A percentile compares a stretch with the other conserved stretches of the same genome.
phyloP scores from a whole-genome alignment of 53 echinoderm and acorn worm species.

The Henricia sp. region DNA sequence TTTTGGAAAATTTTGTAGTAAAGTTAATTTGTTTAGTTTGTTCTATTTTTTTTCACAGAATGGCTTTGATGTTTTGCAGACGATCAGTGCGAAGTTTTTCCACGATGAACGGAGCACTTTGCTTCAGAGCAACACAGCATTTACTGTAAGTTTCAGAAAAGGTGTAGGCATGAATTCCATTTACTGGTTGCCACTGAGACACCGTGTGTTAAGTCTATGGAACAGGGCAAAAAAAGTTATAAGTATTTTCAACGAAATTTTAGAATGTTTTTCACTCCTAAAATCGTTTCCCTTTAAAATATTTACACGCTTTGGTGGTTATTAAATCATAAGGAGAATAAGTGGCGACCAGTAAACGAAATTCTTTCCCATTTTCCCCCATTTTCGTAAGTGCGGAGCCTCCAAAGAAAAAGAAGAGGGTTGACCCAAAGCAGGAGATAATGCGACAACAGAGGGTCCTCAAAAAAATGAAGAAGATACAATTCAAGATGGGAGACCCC shows the following conservation, averaged over 20 bases:
- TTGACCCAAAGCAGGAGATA: slow-evolving; percentile 73
- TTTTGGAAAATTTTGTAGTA: background rate
- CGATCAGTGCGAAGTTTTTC: slow-evolving; percentile 49
- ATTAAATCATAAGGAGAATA: too few species aligned
- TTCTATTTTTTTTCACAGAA: slow-evolving; percentile 20
- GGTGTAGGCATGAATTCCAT: too few species aligned
- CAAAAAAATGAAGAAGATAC: slow-evolving; percentile 80
- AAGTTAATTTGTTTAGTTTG: background rate
- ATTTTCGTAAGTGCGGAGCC: slow-evolving; percentile 84
- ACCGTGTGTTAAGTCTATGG: too few species aligned
- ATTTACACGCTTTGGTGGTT: too few species aligned
- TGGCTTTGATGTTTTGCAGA: background rate
- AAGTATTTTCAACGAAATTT: too few species aligned
- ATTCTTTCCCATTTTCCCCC: background rate
- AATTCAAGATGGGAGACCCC: slow-evolving; percentile 91
- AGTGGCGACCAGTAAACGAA: too few species aligned
- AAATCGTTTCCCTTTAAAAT: too few species aligned
- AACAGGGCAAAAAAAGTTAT: background rate
- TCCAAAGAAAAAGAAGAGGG: slow-evolving; percentile 86
- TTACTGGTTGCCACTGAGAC: too few species aligned
- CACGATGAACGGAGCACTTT: slow-evolving; percentile 54
- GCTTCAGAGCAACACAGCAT: slow-evolving; percentile 62
- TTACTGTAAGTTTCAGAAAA: slow-evolving; percentile 58
- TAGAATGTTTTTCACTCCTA: too few species aligned
- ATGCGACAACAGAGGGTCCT: slow-evolving; percentile 79